phyloP scores from a whole-genome alignment of 64 coral and sea anemone species.

The Pachyseris speciosa region DNA sequence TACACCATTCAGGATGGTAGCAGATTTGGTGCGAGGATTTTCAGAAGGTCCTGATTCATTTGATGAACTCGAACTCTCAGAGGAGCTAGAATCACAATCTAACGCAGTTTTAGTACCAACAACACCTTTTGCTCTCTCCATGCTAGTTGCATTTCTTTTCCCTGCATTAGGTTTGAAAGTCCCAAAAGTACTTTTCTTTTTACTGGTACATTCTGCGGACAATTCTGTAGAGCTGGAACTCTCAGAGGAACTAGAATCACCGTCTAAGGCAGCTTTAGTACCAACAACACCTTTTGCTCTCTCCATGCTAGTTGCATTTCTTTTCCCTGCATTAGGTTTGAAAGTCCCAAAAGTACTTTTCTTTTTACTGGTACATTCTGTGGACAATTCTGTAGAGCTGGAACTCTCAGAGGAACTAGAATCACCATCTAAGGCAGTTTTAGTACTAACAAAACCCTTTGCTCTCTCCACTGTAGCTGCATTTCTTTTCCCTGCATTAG shows the following conservation, averaged over 20 bases:
- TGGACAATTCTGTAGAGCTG: background rate
- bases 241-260: background rate
- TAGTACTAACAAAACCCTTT: background rate
- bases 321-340: background rate
- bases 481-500: background rate
- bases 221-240: background rate
- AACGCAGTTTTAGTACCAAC: background rate
- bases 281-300: background rate
- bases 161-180: background rate
- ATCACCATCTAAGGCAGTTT: background rate
- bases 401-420: background rate
- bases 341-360: background rate
- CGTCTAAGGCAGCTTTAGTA: background rate
- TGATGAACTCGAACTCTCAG: background rate
- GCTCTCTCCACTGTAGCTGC: background rate
- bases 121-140: background rate
- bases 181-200: background rate
- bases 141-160: background rate
- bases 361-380: background rate
- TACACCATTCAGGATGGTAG: background rate
- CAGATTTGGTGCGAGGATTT: background rate
- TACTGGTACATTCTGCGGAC: background rate
- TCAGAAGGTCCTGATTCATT: constrained; percentile 2
- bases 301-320: background rate
- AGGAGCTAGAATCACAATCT: background rate